Percentiles rank a stretch among this genome's conserved stretches.
These are phyloP conservation scores for Orycteropus afer DNA, from an alignment of 2,113 vertebrate species.

Conservation along the genomic window DNA sequence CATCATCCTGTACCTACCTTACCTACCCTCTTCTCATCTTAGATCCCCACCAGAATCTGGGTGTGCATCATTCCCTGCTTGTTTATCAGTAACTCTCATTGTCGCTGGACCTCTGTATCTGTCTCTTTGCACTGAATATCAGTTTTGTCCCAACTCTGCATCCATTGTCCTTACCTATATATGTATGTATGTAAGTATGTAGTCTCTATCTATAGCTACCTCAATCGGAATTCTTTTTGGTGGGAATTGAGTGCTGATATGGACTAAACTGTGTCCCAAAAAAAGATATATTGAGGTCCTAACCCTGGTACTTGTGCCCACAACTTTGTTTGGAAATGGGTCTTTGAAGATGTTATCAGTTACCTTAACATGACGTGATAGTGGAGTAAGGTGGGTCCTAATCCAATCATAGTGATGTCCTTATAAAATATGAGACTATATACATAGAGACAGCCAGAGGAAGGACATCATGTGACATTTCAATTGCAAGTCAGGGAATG, in stretches of 20 bases:
- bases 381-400: background rate
- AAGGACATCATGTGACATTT: background rate
- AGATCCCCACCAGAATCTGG: background rate
- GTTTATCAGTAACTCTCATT: background rate
- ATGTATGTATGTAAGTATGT: too few relatives aligned
- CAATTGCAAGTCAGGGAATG: background rate
- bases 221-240: conserved; percentile 26
- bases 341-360: background rate
- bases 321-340: background rate
- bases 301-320: too few relatives aligned
- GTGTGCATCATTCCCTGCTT: background rate
- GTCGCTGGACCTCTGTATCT: background rate
- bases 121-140: background rate
- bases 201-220: background rate
- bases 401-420: background rate
- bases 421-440: background rate
- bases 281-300: too few relatives aligned
- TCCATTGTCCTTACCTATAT: background rate
- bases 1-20: background rate
- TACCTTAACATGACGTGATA: background rate
- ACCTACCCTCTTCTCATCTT: background rate
- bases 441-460: background rate
- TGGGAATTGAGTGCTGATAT: background rate
- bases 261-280: background rate
- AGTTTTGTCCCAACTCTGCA: background rate